phyloP scores from a whole-genome alignment of 2,888 invertebrate genomes.

The Apotomis betuletana region DNA sequence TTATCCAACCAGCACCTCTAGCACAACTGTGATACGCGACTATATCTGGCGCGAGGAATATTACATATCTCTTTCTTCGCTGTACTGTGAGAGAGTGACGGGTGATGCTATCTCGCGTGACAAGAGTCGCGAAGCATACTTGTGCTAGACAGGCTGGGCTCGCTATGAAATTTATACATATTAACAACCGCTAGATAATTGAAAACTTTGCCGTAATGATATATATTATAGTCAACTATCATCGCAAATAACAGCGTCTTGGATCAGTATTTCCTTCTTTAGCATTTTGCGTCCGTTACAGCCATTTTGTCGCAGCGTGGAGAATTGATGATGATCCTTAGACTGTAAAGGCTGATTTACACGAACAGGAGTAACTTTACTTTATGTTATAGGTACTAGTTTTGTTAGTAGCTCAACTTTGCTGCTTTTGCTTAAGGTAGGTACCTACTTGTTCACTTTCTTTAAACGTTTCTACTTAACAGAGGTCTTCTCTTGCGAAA shows the following conservation, averaged over 20 bases:
- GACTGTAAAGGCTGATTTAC: constrained; percentile 24
- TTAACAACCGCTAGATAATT: constrained; percentile 40
- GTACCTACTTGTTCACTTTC: too few relatives aligned
- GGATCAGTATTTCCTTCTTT: constrained; percentile 49
- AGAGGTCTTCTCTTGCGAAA: too few relatives aligned
- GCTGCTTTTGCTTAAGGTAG: background rate
- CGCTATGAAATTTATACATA: constrained; percentile 38
- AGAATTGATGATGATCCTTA: constrained; percentile 58
- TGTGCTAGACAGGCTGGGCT: too few relatives aligned
- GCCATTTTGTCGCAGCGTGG: constrained; percentile 57
- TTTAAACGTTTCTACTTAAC: too few relatives aligned
- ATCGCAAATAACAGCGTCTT: constrained; percentile 37
- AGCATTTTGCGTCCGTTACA: constrained; percentile 52
- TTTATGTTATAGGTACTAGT: background rate
- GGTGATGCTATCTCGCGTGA: too few relatives aligned
- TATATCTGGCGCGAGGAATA: too few relatives aligned
- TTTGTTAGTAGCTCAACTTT: background rate
- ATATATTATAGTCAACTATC: constrained; percentile 36
- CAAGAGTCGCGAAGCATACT: too few relatives aligned
- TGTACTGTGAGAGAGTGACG: too few relatives aligned
- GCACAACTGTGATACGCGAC: too few relatives aligned
- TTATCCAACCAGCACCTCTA: constrained; percentile 5
- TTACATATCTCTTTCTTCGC: too few relatives aligned
- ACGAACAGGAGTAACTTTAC: background rate
- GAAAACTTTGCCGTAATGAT: constrained; percentile 39